Evolutionary conservation across 2,113 vertebrate genomes (phyloP), one percentile per base, ranked within the genome.

Genomic region (Tragelaphus strepsiceros): DNA sequence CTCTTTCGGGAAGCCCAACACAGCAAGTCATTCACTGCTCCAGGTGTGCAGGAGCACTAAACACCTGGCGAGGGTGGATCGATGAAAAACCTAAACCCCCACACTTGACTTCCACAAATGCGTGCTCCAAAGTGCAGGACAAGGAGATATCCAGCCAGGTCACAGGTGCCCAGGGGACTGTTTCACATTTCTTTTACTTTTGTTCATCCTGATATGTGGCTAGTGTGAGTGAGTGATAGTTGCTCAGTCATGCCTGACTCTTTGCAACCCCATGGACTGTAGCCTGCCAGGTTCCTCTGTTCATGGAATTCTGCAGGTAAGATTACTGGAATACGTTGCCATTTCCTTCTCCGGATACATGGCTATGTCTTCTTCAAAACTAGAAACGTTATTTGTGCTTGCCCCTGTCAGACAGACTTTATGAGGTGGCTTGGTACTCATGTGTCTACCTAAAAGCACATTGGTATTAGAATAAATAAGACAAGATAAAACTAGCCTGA

Each of bases 371-470:
- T 93, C 74, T 83, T 84, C 82, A 74, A 62, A 59, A 88, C 85
- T 62, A 5, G 78, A 91, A 87, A 64, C 5, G 7, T 22, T 84
- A 19, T 82, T 14, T 43, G 59, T 46, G 10, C 17, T 90, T 46
- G 28, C 58, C 77, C 49, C 5, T 6, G 35, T 35, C 35, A 1
- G 6, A n/a, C 15, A 82, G 49, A 35, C 28, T 94, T 74, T 62
- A 49, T n/a, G 61, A 54, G 49, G 77, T 58, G 51, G 16, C 54
- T 74, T 78, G n/a, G 58, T 43, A 93, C 21, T 93, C 19, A 1
- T 13, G 16, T 39, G 24, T 86, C 84, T 91, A 32, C 59, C 82
- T 95, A 93, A 95, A 95, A 91, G n/a, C 91, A 51, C 87, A 91
- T 24, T 74, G 59, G 54, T 58, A 82, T 89, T 93, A 96, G 39